Evolutionary conservation across 2,888 invertebrate genomes (phyloP), one percentile per base, ranked within the genome.

Genomic region (Agonum fuliginosum): DNA sequence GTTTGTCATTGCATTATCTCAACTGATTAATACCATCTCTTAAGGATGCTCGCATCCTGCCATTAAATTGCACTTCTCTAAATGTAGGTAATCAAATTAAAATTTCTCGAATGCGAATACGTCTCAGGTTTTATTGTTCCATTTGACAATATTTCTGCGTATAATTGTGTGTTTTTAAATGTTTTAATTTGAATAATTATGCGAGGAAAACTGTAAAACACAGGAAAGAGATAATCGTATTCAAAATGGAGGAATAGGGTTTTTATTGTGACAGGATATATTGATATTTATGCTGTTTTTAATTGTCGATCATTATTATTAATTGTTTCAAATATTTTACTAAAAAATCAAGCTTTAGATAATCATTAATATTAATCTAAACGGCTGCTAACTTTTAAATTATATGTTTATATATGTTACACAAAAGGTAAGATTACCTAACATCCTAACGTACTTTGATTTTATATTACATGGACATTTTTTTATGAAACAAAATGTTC

Each of bases 141-240:
- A 22, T 54, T 54, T 37, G 37, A 67, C 67, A 43, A 67, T 67
- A 43, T 34, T 30, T 67, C 41, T 37, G 22, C 37, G 20, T 54
- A 12, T 54, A 27, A 24, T 54, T 54, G 54, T 5, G 3, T 12
- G 67, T 67, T 67, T 41, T 67, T 34, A 65, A 22, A 20, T 67
- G 67, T 67, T 41, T 67, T 67, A 67, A 67, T 67, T 67, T 41
- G 12, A 19, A 67, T 67, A 67, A 67, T 67, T 67, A 67, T 41
- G 19, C 37, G 12, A 10, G 43, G 27, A 67, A 67, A 67, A 67
- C 67, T 67, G 67, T 67, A 67, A 67, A 67, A 67, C 30, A 67
- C 67, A 67, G 67, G 67, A 67, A 67, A 41, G 30, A 24, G 41
- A 67, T 67, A 67, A 67, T 67, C 17, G 14, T 67, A 67, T 67